Evolutionary conservation across 2,113 vertebrate species (phyloP).

Genomic region (Neolamprologus longior): DNA sequence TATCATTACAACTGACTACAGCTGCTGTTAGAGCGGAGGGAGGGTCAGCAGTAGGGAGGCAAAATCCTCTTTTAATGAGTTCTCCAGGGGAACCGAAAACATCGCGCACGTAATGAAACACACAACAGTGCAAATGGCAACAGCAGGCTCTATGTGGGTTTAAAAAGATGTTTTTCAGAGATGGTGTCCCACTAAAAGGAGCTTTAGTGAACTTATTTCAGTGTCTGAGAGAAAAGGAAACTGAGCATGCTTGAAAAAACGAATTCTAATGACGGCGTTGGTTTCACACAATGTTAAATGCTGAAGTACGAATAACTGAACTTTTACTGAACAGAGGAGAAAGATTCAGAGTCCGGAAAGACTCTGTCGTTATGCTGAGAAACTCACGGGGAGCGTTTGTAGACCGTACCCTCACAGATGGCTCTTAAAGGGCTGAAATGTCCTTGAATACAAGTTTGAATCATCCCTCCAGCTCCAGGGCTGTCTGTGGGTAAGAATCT

Average conservation of each 20-base stretch:
- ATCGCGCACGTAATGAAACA: constrained; percentile 1
- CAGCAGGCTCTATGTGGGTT: not conserved
- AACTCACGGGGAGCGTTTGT: not conserved
- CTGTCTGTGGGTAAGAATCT: not conserved
- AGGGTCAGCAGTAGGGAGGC: constrained; percentile 32
- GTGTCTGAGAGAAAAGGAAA: not conserved
- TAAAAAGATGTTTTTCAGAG: not conserved
- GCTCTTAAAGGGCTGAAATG: not conserved
- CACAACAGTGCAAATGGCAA: not conserved
- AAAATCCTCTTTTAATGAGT: constrained; percentile 64
- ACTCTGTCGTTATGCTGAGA: not conserved
- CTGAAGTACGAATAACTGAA: not conserved
- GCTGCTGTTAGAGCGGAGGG: constrained; percentile 7
- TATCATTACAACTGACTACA: not conserved
- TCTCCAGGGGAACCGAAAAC: constrained; percentile 49
- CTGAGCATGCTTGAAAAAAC: not conserved
- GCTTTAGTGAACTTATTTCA: not conserved
- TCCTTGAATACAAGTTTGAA: not conserved
- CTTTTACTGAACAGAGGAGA: not conserved
- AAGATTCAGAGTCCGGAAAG: not conserved
- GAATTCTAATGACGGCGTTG: not conserved
- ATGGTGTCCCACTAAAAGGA: not conserved
- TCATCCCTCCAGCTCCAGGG: not conserved
- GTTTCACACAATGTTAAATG: not conserved
- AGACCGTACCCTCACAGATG: not conserved